These are phyloP conservation scores for Oophaga sylvatica DNA, from an alignment of 2,797 vertebrate genomes.

Conservation along the genomic window DNA sequence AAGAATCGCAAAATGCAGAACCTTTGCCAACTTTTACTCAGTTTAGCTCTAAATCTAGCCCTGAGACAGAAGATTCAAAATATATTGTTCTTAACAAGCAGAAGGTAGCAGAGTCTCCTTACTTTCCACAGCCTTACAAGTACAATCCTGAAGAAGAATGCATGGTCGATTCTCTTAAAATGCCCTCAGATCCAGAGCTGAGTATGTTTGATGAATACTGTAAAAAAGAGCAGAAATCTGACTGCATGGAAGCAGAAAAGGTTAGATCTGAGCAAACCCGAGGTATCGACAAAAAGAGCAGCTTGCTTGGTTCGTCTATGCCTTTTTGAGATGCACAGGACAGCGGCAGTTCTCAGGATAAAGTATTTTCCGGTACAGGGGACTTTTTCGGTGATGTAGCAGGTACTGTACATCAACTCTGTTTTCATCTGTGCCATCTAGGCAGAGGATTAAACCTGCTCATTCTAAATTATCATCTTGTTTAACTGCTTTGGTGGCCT, in stretches of 20 bases:
- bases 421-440: conserved; percentile 69
- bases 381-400: conserved; percentile 8
- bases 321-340: too few relatives aligned
- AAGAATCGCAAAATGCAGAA: conserved; percentile 78
- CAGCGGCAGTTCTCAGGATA: conserved; percentile 71
- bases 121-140: conserved; percentile 77
- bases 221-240: conserved; percentile 78
- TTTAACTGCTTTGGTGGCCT: too few relatives aligned
- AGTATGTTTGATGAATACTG: conserved; percentile 84
- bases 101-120: conserved; percentile 77
- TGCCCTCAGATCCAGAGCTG: conserved; percentile 69
- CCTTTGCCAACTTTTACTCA: conserved; percentile 82
- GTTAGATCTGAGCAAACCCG: conserved; percentile 68
- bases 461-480: too few relatives aligned
- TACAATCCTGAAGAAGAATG: conserved; percentile 76
- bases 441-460: conserved; percentile 81
- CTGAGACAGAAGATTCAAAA: conserved; percentile 83
- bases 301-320: conserved; percentile 61
- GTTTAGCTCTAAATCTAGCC: conserved; percentile 92
- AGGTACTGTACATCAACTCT: conserved; percentile 66
- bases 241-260: conserved; percentile 69
- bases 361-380: conserved; percentile 64
- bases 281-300: conserved; percentile 71
- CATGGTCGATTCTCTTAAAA: conserved; percentile 75
- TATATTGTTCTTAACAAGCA: conserved; percentile 75